Evolutionary conservation across 1,140 invertebrate species (phyloP), one percentile per base, ranked within the genome.

Genomic region (Choristoneura fumiferana): DNA sequence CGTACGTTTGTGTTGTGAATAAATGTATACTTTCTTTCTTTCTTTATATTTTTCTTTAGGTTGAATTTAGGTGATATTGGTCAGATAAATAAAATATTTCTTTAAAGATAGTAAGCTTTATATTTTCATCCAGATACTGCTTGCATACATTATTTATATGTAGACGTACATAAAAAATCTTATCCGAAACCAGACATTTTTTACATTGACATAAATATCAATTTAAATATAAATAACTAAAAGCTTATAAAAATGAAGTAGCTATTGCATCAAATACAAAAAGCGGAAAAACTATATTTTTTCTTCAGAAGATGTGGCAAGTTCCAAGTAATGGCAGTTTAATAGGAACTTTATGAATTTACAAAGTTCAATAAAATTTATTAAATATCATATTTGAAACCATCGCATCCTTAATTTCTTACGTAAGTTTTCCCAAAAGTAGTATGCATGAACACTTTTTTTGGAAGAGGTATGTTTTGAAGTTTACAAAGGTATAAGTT

Each of bases 101-200:
- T 22, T 49, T 37, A 22, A 12, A 49, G 43, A 33, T 29, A 49
- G 29, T 43, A 49, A 49, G 43, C 43, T 49, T 49, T 49, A 49
- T 49, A 49, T 49, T 49, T 49, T 49, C 17, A 45, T 22, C 22
- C 43, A 49, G 43, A 49, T 17, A 49, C 22, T 49, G 43, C 43
- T 49, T 49, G 43, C 43, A 49, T 49, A 49, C 22, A 49, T 49
- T 49, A 49, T 49, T 10, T 9, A 12, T 9, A 22, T 49, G 18
- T 49, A 18, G 43, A 49, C 43, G 37, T 39, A 49, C 43, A 33
- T 49, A n/a, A 6, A 49, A 49, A 6, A 35, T 35, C 33, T 54
- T 54, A 54, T 54, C 12, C 35, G 53, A 54, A 54, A 54, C 35
- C 33, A 37, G 49, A 53, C 33, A 53, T 5, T n/a, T n/a, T 39